These are phyloP conservation scores for Apaloderma vittatum DNA, from an alignment of 2,113 vertebrate genomes.

Conservation along the genomic window DNA sequence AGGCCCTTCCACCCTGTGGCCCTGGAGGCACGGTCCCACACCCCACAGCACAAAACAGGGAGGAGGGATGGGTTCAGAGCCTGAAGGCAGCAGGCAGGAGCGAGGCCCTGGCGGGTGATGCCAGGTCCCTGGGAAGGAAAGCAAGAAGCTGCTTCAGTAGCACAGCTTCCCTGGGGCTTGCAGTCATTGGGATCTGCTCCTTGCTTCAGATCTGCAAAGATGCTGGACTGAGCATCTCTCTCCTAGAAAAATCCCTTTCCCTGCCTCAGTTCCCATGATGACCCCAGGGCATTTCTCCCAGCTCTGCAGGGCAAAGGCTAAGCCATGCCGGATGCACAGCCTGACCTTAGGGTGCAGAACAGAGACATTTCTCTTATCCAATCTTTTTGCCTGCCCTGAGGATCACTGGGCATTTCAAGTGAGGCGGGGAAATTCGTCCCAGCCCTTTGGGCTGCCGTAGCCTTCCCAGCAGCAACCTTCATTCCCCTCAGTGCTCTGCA, in stretches of 20 bases:
- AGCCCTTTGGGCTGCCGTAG: not conserved
- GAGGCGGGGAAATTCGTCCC: not conserved
- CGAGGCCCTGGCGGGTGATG: rapidly evolving
- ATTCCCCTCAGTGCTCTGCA: not conserved
- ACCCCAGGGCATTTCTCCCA: not conserved
- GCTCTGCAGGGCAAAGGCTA: not conserved
- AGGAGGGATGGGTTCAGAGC: not conserved
- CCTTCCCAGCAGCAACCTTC: not conserved
- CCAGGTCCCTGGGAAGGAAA: not conserved
- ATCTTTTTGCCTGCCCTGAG: not conserved
- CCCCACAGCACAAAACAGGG: not conserved
- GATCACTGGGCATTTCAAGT: not conserved
- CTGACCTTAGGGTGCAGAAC: not conserved
- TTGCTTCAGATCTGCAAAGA: not conserved
- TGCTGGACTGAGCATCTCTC: not conserved
- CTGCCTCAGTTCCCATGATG: not conserved
- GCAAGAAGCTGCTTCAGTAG: not conserved
- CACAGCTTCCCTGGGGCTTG: not conserved
- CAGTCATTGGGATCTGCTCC: not conserved
- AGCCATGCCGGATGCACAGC: rapidly evolving
- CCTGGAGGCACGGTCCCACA: not conserved
- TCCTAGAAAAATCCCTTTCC: not conserved
- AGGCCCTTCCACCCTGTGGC: not conserved
- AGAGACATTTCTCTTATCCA: not conserved
- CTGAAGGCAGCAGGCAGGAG: not conserved